Evolutionary conservation across 2,888 invertebrate genomes (phyloP), one percentile per base, ranked within the genome.

Genomic region (Dendrolimus houi): DNA sequence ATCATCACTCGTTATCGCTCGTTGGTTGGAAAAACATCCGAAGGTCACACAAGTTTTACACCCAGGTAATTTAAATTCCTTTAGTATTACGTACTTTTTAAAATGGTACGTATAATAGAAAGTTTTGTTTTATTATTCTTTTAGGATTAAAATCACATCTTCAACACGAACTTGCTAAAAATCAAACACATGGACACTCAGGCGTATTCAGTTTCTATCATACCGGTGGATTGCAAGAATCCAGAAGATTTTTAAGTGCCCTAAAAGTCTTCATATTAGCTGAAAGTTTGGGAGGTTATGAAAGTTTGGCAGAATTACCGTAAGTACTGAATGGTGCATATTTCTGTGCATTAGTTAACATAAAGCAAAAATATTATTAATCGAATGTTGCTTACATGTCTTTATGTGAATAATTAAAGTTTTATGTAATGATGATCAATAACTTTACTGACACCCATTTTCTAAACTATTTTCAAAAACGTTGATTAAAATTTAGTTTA

Each of bases 221-320:
- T 40, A 94, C 94, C 70, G 98, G 97, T 1, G 94, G 92, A 6
- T 72, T 96, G 52, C 87, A 93, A 58, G 93, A 96, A 67, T 94
- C 96, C 0, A 91, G 91, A 58, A 94, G 91, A 58, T 96, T 99
- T 74, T 86, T 98, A 29, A 92, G 93, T 66, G 81, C 93, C 8
- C 85, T 98, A 42, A 95, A 97, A 87, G 69, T 97, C 40, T 97
- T 98, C 81, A 94, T 93, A 1, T 83, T 98, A 56, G 99, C 99
- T 7, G 99, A 98, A 80, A 98, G 98, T 75, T 92, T 99, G 60
- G 99, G 99, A 55, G 98, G 98, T 58, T 97, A 95, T 73, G 98
- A 99, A 79, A 98, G 97, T 77, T 92, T 99, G 64, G 97, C 97
- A 3, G 98, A 98, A 90, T 91, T 98, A 65, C 99, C 99, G 95